A percentile compares a stretch with the other conserved stretches of the same genome.
phyloP scores from a whole-genome alignment of 2,888 invertebrate species.

The Nebria brevicollis region DNA sequence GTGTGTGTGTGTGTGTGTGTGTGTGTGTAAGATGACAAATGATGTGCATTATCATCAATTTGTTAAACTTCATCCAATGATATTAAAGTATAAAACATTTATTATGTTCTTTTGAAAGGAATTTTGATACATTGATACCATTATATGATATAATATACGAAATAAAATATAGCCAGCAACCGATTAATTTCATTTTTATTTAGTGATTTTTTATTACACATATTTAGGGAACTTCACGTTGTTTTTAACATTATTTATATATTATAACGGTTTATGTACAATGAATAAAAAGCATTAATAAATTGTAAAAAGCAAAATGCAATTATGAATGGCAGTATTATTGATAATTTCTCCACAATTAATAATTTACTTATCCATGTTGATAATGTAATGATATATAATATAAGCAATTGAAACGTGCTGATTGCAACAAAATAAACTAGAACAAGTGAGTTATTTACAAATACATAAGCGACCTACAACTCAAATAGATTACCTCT shows the following conservation, averaged over 20 bases:
- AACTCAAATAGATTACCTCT: not conserved
- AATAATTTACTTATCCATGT: too few species aligned
- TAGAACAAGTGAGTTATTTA: not conserved
- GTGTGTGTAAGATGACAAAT: not conserved
- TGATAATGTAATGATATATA: too few species aligned
- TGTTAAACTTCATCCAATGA: not conserved
- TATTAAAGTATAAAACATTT: not conserved
- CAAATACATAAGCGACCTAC: not conserved
- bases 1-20: too few species aligned
- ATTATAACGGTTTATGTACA: not conserved
- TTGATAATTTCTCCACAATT: too few species aligned
- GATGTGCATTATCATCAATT: not conserved
- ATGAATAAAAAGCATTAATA: not conserved
- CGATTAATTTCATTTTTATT: too few species aligned
- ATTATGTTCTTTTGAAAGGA: not conserved
- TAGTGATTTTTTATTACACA: too few species aligned
- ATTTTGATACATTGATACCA: not conserved
- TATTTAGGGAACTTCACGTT: too few species aligned
- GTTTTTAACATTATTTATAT: too few species aligned
- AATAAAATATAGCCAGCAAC: too few species aligned
- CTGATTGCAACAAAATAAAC: not conserved
- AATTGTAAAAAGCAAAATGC: not conserved
- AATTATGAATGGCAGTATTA: not conserved
- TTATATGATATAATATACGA: not conserved
- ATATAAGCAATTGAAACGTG: not conserved